Evolutionary conservation across 2,113 vertebrate species (phyloP).

Genomic region (Oryzias celebensis): DNA sequence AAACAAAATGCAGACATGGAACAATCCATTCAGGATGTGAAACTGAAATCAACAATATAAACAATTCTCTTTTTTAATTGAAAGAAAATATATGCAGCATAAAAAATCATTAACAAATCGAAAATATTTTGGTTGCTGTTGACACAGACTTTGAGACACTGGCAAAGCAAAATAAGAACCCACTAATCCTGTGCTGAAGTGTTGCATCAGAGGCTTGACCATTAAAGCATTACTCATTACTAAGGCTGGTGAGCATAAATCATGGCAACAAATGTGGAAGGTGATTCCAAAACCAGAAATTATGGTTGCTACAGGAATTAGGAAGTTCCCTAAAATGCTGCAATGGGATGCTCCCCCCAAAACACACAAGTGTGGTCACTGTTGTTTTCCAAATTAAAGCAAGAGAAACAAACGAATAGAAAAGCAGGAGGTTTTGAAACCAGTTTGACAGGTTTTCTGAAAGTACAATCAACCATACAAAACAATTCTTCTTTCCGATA

Average conservation of each 20-base stretch:
- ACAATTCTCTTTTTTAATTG: not conserved
- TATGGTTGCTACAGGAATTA: constrained; percentile 51
- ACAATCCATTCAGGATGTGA: constrained; percentile 44
- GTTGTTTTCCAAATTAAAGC: constrained; percentile 46
- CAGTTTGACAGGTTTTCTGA: constrained; percentile 22
- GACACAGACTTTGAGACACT: constrained; percentile 39
- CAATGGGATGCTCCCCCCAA: not conserved
- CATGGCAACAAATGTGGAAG: constrained; percentile 19
- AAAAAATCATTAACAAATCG: constrained; percentile 3
- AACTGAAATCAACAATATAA: not conserved
- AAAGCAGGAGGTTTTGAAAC: not conserved
- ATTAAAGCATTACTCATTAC: constrained; percentile 56
- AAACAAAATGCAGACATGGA: constrained; percentile 29
- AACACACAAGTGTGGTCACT: constrained; percentile 42
- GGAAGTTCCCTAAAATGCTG: constrained; percentile 50
- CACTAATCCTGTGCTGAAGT: constrained; percentile 58
- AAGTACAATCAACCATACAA: constrained; percentile 13
- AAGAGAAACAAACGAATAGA: too few relatives aligned
- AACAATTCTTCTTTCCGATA: too few relatives aligned
- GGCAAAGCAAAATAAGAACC: constrained; percentile 52
- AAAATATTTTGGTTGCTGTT: constrained; percentile 45
- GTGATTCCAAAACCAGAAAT: constrained; percentile 48
- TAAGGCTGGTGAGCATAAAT: constrained; percentile 41
- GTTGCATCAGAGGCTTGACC: constrained; percentile 68
- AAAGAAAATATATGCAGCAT: not conserved